Evolutionary conservation across 2,888 invertebrate species (phyloP).

Genomic region (Eretmocerus hayati): DNA sequence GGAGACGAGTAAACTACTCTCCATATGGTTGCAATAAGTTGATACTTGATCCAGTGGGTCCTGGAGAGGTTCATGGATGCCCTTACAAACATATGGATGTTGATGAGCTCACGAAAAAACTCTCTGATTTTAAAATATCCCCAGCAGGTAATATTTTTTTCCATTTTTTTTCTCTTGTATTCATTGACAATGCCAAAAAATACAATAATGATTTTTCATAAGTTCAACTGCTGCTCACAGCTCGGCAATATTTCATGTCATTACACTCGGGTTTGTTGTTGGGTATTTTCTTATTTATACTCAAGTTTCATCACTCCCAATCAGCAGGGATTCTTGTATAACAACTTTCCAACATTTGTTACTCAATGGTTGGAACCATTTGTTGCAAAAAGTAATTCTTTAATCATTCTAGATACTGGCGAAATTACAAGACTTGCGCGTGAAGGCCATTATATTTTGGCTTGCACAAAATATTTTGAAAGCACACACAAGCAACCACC

Average conservation of each 20-base stretch:
- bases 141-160: slow-evolving; percentile 50
- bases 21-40: slow-evolving; percentile 90
- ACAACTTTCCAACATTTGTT: slow-evolving; percentile 15
- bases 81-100: slow-evolving; percentile 81
- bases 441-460: slow-evolving; percentile 78
- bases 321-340: neutral
- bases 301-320: too few relatives aligned
- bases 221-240: too few relatives aligned
- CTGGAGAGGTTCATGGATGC: slow-evolving; percentile 88
- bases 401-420: slow-evolving; percentile 53
- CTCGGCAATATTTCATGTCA: too few relatives aligned
- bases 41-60: slow-evolving; percentile 66
- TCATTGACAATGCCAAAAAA: neutral
- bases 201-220: too few relatives aligned
- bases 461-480: slow-evolving; percentile 85
- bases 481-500: slow-evolving; percentile 58
- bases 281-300: too few relatives aligned
- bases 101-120: slow-evolving; percentile 62
- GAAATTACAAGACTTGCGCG: slow-evolving; percentile 67
- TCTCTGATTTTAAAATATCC: slow-evolving; percentile 61
- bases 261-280: too few relatives aligned
- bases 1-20: slow-evolving; percentile 79
- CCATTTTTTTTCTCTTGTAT: slow-evolving; percentile 10
- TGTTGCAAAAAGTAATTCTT: too few relatives aligned
- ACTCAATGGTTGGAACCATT: neutral